These are phyloP conservation scores for Clinocottus analis DNA, from an alignment of 2,113 vertebrate species.

Conservation along the genomic window DNA sequence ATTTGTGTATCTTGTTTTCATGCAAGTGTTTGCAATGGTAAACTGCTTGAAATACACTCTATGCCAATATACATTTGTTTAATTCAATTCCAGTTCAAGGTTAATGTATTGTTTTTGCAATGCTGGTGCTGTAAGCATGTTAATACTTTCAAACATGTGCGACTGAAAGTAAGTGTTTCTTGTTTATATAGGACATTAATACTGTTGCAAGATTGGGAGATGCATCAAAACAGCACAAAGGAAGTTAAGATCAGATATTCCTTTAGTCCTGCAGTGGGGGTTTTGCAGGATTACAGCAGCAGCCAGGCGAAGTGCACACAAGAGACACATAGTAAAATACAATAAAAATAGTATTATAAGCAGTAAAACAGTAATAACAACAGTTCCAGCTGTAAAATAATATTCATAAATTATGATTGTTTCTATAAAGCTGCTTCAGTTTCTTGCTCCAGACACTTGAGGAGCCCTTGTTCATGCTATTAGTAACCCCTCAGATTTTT, in stretches of 20 bases:
- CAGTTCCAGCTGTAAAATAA: background rate
- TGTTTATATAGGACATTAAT: background rate
- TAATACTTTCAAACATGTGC: background rate
- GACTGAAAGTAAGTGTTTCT: background rate
- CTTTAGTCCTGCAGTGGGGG: too few species aligned
- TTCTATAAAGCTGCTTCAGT: background rate
- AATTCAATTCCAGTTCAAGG: background rate
- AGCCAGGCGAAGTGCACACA: too few species aligned
- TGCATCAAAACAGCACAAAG: background rate
- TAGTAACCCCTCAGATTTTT: background rate
- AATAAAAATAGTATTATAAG: too few species aligned
- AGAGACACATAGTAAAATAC: background rate
- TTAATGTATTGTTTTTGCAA: background rate
- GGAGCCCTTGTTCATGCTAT: background rate
- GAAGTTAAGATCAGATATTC: too few species aligned
- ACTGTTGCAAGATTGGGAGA: background rate
- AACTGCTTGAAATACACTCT: background rate
- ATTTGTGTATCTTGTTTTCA: background rate
- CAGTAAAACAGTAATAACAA: too few species aligned
- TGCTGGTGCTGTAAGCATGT: background rate
- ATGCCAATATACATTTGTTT: background rate
- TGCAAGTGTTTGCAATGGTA: background rate
- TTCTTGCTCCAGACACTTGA: background rate
- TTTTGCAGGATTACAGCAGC: too few species aligned
- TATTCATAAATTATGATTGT: background rate